Percentiles rank a stretch among this genome's conserved stretches.
Conservation (phyloP, 2,888 invertebrate species). For the Troides helena region DNA sequence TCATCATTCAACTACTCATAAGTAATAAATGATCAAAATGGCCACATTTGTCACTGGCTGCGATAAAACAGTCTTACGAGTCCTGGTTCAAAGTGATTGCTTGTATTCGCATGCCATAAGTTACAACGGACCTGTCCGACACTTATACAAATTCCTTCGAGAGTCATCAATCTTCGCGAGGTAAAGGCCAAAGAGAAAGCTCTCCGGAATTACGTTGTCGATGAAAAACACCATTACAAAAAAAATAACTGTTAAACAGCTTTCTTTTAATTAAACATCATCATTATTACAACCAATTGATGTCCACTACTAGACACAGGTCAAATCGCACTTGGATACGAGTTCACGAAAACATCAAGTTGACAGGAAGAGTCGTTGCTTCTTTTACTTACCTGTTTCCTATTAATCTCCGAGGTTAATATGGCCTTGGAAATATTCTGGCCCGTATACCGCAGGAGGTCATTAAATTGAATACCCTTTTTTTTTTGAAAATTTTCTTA, state of each 20-base stretch:
- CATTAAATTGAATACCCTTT: no score
- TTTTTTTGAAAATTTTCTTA: no score
- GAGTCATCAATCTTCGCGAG: conserved; percentile 10
- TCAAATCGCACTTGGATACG: no score
- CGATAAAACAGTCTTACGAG: conserved; percentile 5
- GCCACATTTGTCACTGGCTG: not conserved
- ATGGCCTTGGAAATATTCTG: no score
- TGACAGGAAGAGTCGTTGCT: no score
- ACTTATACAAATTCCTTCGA: conserved; percentile 20
- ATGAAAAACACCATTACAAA: not conserved
- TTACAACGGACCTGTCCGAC: conserved; percentile 9
- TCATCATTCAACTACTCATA: not conserved
- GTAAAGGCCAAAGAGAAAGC: not conserved
- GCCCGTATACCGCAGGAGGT: no score
- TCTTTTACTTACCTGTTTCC: no score
- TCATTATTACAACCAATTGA: no score
- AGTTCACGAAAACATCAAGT: no score
- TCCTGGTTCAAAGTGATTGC: not conserved
- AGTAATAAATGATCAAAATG: not conserved
- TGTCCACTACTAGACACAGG: no score
- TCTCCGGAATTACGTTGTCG: not conserved
- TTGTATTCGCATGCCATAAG: conserved; percentile 4
- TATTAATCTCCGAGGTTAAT: no score
- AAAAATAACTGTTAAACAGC: not conserved
- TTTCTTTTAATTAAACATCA: not conserved